Conservation (phyloP, 2,113 vertebrate genomes). For the Anguilla rostrata region DNA sequence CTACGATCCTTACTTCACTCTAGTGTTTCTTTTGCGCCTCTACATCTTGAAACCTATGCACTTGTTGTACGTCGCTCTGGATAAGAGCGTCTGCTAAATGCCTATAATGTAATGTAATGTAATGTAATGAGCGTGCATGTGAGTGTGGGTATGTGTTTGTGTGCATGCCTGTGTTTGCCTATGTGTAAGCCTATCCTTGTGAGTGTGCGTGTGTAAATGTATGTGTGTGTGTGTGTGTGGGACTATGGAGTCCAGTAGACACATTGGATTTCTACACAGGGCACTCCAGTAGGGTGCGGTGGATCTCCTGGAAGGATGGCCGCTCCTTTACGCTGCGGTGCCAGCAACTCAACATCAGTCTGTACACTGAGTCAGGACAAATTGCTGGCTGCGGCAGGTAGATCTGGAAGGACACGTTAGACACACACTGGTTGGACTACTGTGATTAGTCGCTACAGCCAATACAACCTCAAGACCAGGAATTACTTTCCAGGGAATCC, state of each 20-base stretch:
- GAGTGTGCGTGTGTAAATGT: not conserved
- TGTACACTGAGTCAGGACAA: constrained; percentile 86
- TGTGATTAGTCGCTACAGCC: not conserved
- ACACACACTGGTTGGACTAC: not conserved
- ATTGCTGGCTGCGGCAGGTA: constrained; percentile 86
- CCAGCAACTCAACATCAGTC: constrained; percentile 95
- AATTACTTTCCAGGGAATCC: not conserved
- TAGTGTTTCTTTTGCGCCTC: no score
- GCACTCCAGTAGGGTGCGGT: constrained; percentile 75
- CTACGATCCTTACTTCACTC: no score
- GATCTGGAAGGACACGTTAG: constrained; percentile 62
- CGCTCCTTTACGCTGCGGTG: constrained; percentile 90
- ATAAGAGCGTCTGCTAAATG: no score
- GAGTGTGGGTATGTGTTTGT: not conserved
- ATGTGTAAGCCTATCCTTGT: not conserved
- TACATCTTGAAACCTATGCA: no score
- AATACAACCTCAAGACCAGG: not conserved
- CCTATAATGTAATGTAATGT: no score
- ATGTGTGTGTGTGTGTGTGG: not conserved
- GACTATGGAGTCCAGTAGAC: not conserved
- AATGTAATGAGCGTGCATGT: no score
- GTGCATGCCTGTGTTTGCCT: not conserved
- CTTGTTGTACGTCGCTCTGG: no score
- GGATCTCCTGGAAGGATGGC: constrained; percentile 90
- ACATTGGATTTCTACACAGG: constrained; percentile 53